Evolutionary conservation across 2,113 vertebrate species (phyloP), one percentile per base, ranked within the genome.

Genomic region (Cynopterus brachyotis): DNA sequence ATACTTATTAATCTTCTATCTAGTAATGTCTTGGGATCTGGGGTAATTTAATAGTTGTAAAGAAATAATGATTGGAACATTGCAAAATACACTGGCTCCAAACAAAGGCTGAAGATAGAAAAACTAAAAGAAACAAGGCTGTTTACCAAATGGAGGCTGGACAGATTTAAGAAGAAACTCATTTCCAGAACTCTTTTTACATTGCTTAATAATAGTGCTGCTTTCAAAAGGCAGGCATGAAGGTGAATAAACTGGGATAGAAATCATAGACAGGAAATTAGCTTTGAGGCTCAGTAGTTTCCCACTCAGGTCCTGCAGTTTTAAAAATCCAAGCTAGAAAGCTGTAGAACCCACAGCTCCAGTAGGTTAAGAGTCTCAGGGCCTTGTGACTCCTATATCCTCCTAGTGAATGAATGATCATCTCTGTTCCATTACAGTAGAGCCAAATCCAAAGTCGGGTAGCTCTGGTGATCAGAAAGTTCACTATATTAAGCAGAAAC

Each of bases 101-200:
- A 96, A 94, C 37, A 72, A 90, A 87, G 24, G 45, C 57, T 84
- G 37, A 79, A 64, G 91, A 94, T 62, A 91, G 26, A 88, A 92
- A 91, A 83, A 26, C 15, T 13, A 9, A 73, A 66, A 67, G 72
- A 87, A 89, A 95, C 37, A 73, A 88, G 13, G 9, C 22, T 79
- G 9, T n/a, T 93, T 15, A 82, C n/a, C 60, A 69, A 69, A 91
- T 72, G 37, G 73, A 93, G 47, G 11, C n/a, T 79, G 11, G 30
- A 89, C n/a, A 80, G 64, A 69, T 66, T 92, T 84, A 64, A 60
- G 70, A 73, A 22, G 40, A 89, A 91, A 78, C 16, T 45, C 12
- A 59, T 83, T 86, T 73, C 66, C 30, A n/a, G 20, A 73, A 94
- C 95, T 91, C 73, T 6, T 92, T 89, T 88, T 82, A 66, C 55